Percentiles rank a stretch among this genome's conserved stretches.
These are phyloP conservation scores for Melanocharis versteri DNA, from an alignment of 2,113 vertebrate genomes.

Conservation along the genomic window DNA sequence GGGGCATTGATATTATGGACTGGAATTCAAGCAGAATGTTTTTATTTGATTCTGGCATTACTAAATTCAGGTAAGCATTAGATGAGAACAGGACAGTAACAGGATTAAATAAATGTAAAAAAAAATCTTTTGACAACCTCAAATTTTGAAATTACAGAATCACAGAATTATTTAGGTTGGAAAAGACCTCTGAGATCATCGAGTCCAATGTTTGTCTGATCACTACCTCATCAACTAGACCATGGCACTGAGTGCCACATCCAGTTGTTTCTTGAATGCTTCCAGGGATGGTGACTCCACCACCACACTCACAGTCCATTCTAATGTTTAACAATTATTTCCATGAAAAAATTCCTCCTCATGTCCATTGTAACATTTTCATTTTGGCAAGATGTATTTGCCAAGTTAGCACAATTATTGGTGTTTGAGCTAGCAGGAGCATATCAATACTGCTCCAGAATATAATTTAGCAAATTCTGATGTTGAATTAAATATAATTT, in stretches of 20 bases:
- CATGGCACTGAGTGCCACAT: background rate
- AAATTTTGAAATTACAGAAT: background rate
- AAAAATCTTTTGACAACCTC: fast-evolving
- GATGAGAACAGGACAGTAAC: background rate
- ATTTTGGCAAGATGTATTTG: background rate
- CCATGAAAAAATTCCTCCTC: background rate
- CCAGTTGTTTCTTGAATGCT: background rate
- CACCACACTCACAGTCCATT: background rate
- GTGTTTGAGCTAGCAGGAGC: background rate
- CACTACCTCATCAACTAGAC: background rate
- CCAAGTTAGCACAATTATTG: background rate
- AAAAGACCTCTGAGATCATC: background rate
- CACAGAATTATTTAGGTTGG: background rate
- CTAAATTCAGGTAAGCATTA: background rate
- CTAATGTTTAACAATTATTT: background rate
- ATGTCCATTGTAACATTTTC: background rate
- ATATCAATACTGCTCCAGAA: background rate
- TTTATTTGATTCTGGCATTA: background rate
- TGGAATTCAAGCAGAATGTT: background rate
- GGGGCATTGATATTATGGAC: background rate
- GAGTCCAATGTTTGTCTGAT: background rate
- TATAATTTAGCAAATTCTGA: background rate
- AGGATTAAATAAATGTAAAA: background rate
- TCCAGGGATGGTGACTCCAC: background rate
- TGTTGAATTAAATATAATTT: background rate